A percentile compares a stretch with the other conserved stretches of the same genome.
These are phyloP conservation scores for Holacanthella duospinosa DNA, from an alignment of 2,888 invertebrate species.

Conservation along the genomic window DNA sequence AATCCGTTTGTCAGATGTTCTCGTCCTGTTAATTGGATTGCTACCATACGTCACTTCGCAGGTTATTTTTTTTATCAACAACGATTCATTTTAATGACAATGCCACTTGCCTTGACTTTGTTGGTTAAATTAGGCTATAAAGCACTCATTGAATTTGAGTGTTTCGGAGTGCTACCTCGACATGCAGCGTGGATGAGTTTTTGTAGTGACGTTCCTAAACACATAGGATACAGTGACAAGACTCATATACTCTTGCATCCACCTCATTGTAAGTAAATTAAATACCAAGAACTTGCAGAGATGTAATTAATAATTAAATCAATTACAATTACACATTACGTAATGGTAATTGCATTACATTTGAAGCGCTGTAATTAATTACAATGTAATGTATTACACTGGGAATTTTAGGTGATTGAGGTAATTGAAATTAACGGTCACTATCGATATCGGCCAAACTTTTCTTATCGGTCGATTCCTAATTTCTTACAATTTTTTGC, in stretches of 20 bases:
- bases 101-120: background rate
- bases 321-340: too few relatives aligned
- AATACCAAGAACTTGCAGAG: too few relatives aligned
- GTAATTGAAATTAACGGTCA: too few relatives aligned
- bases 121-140: slow-evolving; percentile 20
- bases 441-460: too few relatives aligned
- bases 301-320: too few relatives aligned
- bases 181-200: slow-evolving; percentile 23
- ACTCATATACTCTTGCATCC: slow-evolving; percentile 10
- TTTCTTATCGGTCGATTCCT: too few relatives aligned
- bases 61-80: slow-evolving; percentile 13
- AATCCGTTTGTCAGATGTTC: slow-evolving; percentile 18
- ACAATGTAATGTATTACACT: too few relatives aligned
- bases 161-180: slow-evolving; percentile 6
- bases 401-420: too few relatives aligned
- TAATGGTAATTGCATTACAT: too few relatives aligned
- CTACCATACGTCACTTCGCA: slow-evolving; percentile 23
- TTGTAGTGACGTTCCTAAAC: slow-evolving; percentile 23
- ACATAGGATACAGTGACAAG: slow-evolving; percentile 16
- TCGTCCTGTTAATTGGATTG: slow-evolving; percentile 21
- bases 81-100: background rate
- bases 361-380: too few relatives aligned
- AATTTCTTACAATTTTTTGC: too few relatives aligned
- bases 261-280: background rate
- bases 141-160: slow-evolving; percentile 22